Evolutionary conservation across 2,888 invertebrate genomes (phyloP), one percentile per base, ranked within the genome.

Genomic region (Lepetodrilus schrolli): DNA sequence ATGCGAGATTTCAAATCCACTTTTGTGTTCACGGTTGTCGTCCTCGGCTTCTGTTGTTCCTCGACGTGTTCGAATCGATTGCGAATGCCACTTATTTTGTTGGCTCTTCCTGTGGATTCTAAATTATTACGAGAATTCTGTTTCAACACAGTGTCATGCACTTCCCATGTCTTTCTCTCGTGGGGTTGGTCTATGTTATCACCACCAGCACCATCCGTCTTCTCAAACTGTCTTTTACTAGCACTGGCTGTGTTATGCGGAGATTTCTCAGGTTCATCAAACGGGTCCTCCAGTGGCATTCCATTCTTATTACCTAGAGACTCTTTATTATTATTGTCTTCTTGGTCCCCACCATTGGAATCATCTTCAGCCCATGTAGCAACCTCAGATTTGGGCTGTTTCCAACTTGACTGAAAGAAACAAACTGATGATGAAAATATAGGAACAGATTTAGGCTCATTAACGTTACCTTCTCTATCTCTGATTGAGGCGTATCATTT

Each of bases 311-410:
- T 79, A n/a, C 79, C 79, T 48, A 74, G 73, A 70, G 78, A 78
- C 50, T 80, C 74, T 73, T 77, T 77, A 74, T 80, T 83, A 72
- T 78, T 79, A 72, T 80, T 80, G 4, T 68, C 72, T 13, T 80
- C 80, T 4, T 78, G 74, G 21, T 80, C 83, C 26, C 78, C 81
- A 71, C 77, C 83, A n/a, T 78, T 78, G 73, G n/a, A n/a, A n/a
- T n/a, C n/a, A n/a, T 81, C 79, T 49, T 77, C 74, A 21, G 84
- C 83, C 86, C 85, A 85, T 5, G 80, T 75, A 4, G 83, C 83
- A 34, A 81, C 72, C n/a, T 77, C 74, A 20, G 73, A 74, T 10
- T 49, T 30, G 7, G n/a, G n/a, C n/a, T n/a, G n/a, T n/a, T 17
- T 58, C 30, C 17, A 30, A 23, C 26, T 3, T 4, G 4, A 30